Evolutionary conservation across 2,888 invertebrate genomes (phyloP).

Genomic region (Meliscaeva auricollis): DNA sequence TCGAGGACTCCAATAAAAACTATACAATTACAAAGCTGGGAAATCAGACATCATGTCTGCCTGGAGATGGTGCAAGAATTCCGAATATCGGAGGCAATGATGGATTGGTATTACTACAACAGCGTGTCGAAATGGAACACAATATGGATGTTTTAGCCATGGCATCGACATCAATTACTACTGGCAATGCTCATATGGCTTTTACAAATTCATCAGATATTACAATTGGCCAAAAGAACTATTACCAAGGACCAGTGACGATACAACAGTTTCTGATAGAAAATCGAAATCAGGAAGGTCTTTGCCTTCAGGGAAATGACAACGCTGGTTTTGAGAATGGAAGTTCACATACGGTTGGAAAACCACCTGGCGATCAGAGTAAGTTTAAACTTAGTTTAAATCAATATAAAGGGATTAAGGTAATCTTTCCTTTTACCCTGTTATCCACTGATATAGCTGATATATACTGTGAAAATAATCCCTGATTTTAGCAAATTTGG

Average conservation of each 20-base stretch:
- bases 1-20: slow-evolving; percentile 78
- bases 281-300: slow-evolving; percentile 78
- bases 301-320: slow-evolving; percentile 78
- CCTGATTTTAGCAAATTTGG: too few relatives aligned
- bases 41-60: slow-evolving; percentile 80
- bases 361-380: slow-evolving; percentile 36
- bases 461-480: too few relatives aligned
- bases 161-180: slow-evolving; percentile 46
- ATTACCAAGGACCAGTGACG: slow-evolving; percentile 91
- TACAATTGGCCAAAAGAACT: slow-evolving; percentile 91
- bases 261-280: slow-evolving; percentile 90
- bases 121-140: slow-evolving; percentile 50
- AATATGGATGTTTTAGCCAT: slow-evolving; percentile 43
- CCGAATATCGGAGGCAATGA: slow-evolving; percentile 78
- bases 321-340: slow-evolving; percentile 79
- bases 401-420: too few relatives aligned
- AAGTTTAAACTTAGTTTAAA: slow-evolving; percentile 15
- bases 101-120: slow-evolving; percentile 75
- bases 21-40: slow-evolving; percentile 82
- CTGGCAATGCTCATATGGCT: slow-evolving; percentile 84
- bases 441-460: too few relatives aligned
- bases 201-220: slow-evolving; percentile 89
- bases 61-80: slow-evolving; percentile 78
- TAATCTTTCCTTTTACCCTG: too few relatives aligned
- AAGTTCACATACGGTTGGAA: slow-evolving; percentile 72